phyloP scores from a whole-genome alignment of 2,113 vertebrate genomes.

The Dicrurus megarhynchus region DNA sequence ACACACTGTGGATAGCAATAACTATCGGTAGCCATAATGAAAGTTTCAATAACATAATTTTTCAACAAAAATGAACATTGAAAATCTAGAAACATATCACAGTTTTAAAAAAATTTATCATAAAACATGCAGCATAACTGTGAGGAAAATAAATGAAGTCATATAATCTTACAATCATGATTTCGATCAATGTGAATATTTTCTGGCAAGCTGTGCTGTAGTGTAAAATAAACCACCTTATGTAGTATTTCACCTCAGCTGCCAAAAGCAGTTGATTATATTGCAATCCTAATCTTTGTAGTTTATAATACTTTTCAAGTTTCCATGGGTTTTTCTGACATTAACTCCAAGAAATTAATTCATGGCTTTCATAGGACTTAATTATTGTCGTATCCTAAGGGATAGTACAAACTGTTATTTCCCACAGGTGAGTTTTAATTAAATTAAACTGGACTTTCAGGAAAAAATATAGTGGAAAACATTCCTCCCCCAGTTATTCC shows the following conservation, averaged over 20 bases:
- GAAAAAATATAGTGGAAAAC: not conserved
- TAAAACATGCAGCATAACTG: not conserved
- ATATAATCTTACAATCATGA: not conserved
- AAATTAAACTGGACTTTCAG: not conserved
- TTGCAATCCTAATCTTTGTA: not conserved
- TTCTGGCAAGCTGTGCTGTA: not conserved
- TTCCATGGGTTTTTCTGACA: not conserved
- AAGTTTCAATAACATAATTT: not conserved
- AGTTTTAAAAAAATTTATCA: not conserved
- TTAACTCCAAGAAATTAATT: not conserved
- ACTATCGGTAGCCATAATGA: not conserved
- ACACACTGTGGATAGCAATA: not conserved
- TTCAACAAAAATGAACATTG: not conserved
- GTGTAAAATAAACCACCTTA: not conserved
- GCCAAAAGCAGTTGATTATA: not conserved
- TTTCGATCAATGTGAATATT: not conserved
- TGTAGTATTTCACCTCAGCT: not conserved
- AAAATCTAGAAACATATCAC: not conserved
- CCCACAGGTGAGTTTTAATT: not conserved
- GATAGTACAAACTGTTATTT: not conserved
- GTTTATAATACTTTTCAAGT: not conserved
- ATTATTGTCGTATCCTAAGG: not conserved
- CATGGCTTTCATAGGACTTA: not conserved
- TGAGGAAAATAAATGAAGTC: not conserved
- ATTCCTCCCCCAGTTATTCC: not conserved